phyloP scores from a whole-genome alignment of 2,797 vertebrate species.

The Lacerta agilis region DNA sequence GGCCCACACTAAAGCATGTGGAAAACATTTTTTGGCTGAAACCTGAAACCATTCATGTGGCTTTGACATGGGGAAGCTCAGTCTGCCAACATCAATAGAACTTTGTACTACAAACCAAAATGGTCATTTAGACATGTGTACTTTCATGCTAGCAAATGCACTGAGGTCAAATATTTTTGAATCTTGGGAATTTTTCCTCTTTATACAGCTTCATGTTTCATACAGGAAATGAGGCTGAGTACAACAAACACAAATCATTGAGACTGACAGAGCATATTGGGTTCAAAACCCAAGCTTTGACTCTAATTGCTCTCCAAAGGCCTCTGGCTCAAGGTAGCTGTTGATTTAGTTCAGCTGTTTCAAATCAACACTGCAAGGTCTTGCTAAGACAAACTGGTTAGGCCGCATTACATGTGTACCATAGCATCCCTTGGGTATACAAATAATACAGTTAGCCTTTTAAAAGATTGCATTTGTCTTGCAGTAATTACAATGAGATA shows the following conservation, averaged over 20 bases:
- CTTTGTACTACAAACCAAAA: conserved; percentile 87
- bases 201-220: conserved; percentile 84
- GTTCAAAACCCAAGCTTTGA: conserved; percentile 84
- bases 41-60: conserved; percentile 88
- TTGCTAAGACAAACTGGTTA: conserved; percentile 84
- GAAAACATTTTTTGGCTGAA: conserved; percentile 87
- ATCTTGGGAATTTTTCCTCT: conserved; percentile 84
- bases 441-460: conserved; percentile 82
- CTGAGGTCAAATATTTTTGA: conserved; percentile 87
- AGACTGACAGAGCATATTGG: conserved; percentile 85
- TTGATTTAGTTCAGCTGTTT: conserved; percentile 90
- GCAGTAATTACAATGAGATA: conserved; percentile 79
- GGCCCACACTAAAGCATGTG: conserved; percentile 84
- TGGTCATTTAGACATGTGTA: conserved; percentile 87
- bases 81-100: conserved; percentile 88
- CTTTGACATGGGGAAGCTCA: conserved; percentile 82
- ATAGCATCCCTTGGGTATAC: conserved; percentile 76
- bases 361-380: conserved; percentile 83
- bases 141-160: conserved; percentile 81
- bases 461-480: conserved; percentile 81
- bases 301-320: conserved; percentile 88
- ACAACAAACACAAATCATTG: conserved; percentile 86
- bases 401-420: conserved; percentile 80
- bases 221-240: conserved; percentile 85
- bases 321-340: conserved; percentile 87